Base-by-base conservation (phyloP, 2,797 vertebrate species). In the Furcifer pardalis region DNA sequence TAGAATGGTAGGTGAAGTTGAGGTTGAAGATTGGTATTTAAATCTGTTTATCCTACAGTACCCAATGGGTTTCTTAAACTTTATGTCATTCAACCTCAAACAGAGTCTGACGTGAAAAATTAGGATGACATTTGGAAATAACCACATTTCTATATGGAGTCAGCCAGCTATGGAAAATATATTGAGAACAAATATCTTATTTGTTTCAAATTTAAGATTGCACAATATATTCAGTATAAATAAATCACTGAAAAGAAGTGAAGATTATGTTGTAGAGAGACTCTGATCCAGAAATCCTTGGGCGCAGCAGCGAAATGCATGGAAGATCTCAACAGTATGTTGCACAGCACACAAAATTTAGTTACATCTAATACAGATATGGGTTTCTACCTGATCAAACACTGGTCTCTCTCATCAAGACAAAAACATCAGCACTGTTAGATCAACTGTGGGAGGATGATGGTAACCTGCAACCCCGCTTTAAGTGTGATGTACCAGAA, bases 281-380 rank as follows among this genome's bases (percentile, higher is more conserved):
- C 49, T 27, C 3, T 4, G 23, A n/a, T 1, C 0, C 56, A 68
- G 71, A 3, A 0, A 17, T 6, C 3, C 0, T 17, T 0, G 17
- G 49, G 49, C 37, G 12, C 2, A 19, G 7, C 25, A 27, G 5
- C 8, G 40, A 21, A 5, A 2, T 1, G 1, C 2, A 52, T 46
- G 32, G n/a, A 35, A 5, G 13, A 49, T 79, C 49, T 46, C 77
- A 81, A 35, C 71, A 21, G 9, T 0, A 1, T 59, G 52, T 1
- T n/a, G 0, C 12, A 30, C 44, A 62, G 71, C 42, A 56, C 69
- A 68, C 74, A 27, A 0, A 0, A n/a, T 81, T 13, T 63, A 37
- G 0, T 32, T 6, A 63, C 0, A 5, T 0, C 13, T 40, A 9
- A 15, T 0, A 40, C 46, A 25, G 27, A 1, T 68, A 13, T 4